Evolutionary conservation across 2,797 vertebrate genomes (phyloP).

Genomic region (Lithobates pipiens): DNA sequence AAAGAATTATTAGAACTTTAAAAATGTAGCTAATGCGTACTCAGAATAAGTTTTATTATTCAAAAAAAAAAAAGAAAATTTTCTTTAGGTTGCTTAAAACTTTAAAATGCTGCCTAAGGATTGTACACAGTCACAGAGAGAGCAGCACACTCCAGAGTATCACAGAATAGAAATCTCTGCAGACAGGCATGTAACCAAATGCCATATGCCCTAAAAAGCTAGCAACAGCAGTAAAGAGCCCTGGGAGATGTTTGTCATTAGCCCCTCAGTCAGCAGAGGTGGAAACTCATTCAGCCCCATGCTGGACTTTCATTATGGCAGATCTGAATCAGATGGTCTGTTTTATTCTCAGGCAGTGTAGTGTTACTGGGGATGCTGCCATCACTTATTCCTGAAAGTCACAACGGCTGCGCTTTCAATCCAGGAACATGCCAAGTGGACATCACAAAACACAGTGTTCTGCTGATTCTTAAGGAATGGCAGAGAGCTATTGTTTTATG

Average conservation of each 20-base stretch:
- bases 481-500: constrained; percentile 24
- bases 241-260: constrained; percentile 94
- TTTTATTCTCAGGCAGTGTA: constrained; percentile 83
- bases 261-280: constrained; percentile 92
- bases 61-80: not conserved
- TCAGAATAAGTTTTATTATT: not conserved
- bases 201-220: constrained; percentile 94
- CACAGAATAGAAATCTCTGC: constrained; percentile 63
- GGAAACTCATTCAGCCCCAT: constrained; percentile 99
- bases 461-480: constrained; percentile 41
- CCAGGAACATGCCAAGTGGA: constrained; percentile 86
- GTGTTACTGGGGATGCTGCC: constrained; percentile 78
- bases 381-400: constrained; percentile 78
- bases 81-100: constrained; percentile 1
- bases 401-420: constrained; percentile 70
- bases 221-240: constrained; percentile 84
- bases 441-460: constrained; percentile 33
- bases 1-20: not conserved
- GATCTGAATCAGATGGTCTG: constrained; percentile 96
- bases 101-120: constrained; percentile 28
- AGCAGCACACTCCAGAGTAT: constrained; percentile 38
- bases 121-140: constrained; percentile 27
- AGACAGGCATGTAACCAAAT: constrained; percentile 84
- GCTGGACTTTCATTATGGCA: constrained; percentile 99
- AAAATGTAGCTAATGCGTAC: too few species aligned